Evolutionary conservation across 2,888 invertebrate species (phyloP), one percentile per base, ranked within the genome.

Genomic region (Perithous albicinctus): DNA sequence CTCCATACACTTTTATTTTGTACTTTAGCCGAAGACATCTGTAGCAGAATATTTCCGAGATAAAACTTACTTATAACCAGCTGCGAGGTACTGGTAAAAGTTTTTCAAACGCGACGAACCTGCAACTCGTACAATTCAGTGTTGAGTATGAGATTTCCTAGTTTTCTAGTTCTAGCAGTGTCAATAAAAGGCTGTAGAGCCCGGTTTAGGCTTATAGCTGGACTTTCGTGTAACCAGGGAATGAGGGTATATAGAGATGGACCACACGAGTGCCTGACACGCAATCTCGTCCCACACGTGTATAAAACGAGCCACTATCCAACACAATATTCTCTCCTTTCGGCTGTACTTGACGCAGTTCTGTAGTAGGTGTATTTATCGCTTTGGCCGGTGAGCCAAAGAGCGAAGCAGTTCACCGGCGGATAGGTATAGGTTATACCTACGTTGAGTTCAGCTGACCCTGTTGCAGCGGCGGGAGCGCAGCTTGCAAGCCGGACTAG

Each of bases 201-300:
- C 15, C 43, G 59, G n/a, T 46, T 59, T 12, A 29, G 59, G n/a
- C 46, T 59, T 26, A 29, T 32, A 59, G 10, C 18, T 43, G 43
- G 59, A 59, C 69, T 81, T 81, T 78, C 20, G 63, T 10, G 64
- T 15, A 35, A 43, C 41, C n/a, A 66, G 66, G 26, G 38, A 20
- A 20, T 41, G 56, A 70, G n/a, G n/a, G n/a, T n/a, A n/a, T n/a
- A n/a, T 1, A 41, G 72, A 43, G 43, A 12, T 56, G 72, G 51
- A 51, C 6, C 5, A 56, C 67, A 75, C 18, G 72, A 79, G 72
- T 72, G 56, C 38, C 63, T 73, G 75, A 82, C 79, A 76, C 63
- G 82, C 82, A 82, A 82, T 82, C 79, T 79, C 82, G 72, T 79
- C 82, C 82, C 76, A 79, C 82, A 76, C n/a, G n/a, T n/a, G n/a